Percentiles rank a stretch among this genome's conserved stretches.
Conservation (phyloP, 2,888 invertebrate genomes). For the Phymatocera aterrima region DNA sequence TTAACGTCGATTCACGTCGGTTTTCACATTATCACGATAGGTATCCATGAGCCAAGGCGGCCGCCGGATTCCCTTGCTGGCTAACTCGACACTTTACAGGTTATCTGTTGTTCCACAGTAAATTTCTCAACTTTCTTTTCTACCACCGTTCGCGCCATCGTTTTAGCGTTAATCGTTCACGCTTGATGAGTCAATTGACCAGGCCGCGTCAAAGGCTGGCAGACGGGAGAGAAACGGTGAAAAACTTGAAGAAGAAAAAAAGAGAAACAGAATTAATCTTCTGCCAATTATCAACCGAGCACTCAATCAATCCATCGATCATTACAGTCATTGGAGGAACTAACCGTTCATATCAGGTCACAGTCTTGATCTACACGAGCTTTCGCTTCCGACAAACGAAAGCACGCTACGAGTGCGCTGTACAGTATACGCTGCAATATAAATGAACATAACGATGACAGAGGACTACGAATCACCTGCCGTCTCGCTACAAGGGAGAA, state of each 20-base stretch:
- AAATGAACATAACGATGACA: conserved; percentile 28
- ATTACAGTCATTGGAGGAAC: not conserved
- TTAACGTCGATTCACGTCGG: conserved; percentile 2
- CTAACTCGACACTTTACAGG: not conserved
- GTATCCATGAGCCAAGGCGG: not conserved
- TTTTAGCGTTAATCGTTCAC: not conserved
- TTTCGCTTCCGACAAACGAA: not conserved
- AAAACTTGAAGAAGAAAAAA: no score
- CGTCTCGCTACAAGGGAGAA: not conserved
- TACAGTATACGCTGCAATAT: not conserved
- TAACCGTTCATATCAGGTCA: not conserved
- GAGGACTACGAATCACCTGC: conserved; percentile 4
- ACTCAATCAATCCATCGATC: not conserved
- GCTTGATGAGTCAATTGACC: not conserved
- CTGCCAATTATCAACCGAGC: not conserved
- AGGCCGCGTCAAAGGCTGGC: not conserved
- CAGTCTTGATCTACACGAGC: not conserved
- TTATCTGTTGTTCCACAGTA: not conserved
- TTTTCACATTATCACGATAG: not conserved
- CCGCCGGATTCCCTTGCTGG: not conserved
- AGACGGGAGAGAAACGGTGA: no score
- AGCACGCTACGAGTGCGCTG: not conserved
- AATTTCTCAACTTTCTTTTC: not conserved
- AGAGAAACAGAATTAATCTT: not conserved
- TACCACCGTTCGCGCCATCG: not conserved